Base-by-base conservation (phyloP, 2,888 invertebrate genomes). In the Exephanes ischioxanthus region DNA sequence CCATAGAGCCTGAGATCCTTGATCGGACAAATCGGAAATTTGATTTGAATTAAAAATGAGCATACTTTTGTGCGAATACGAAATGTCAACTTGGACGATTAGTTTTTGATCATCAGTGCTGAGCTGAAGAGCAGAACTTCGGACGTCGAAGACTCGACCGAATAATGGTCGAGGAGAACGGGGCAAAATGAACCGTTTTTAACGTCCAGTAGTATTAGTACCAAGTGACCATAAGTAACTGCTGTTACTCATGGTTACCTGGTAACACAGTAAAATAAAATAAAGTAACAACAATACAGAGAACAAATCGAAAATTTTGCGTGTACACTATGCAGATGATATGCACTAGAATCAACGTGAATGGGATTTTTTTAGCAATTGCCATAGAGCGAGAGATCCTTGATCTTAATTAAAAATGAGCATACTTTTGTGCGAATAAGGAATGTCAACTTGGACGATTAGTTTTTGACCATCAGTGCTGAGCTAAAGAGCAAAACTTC, bases 221-320 rank as follows among this genome's bases (percentile, higher is more conserved):
- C 33, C 6, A 30, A 30, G 30, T 30, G 5, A 30, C 30, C 30
- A 4, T 30, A 30, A 30, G 4, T 4, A 30, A 30, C 30, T 4
- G 5, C 30, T 30, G 3, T 30, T 30, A 30, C 30, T 26, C 2
- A 26, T 3, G 26, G 26, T 26, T 26, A 26, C 26, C 2, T 30
- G 6, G 0, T 6, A 1, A 33, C 7, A 33, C 33, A 0, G 5
- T 33, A 33, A 33, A 33, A 33, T 33, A 33, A 6, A 33, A 33
- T 33, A 33, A 33, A 33, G 33, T 6, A 33, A 33, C 33, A 6
- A 33, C 33, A 6, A 33, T 55, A 68, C 16, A 68, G 7, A n/a
- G 51, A 19, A 70, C 51, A 30, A 33, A n/a, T 30, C 26, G n/a
- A 16, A 22, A 51, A 51, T 70, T 26, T 70, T 37, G 70, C 30